Percentiles rank a stretch among this genome's conserved stretches.
These are phyloP conservation scores for Ganaspis sp. DNA, from an alignment of 1,140 invertebrate genomes.

Conservation along the genomic window DNA sequence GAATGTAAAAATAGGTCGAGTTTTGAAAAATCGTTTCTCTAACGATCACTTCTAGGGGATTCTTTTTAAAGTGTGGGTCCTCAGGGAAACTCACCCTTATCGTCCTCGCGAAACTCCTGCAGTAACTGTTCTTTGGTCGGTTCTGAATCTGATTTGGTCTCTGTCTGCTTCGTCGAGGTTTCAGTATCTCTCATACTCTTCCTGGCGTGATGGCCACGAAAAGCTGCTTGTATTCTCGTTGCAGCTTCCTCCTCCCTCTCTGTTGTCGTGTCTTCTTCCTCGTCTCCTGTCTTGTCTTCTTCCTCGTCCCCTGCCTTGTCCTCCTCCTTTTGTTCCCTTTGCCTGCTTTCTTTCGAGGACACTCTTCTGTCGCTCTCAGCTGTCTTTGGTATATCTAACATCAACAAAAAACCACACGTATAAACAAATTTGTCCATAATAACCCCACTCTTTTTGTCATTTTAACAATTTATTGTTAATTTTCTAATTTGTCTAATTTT, in stretches of 20 bases:
- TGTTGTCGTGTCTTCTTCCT: slow-evolving; percentile 47
- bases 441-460: neutral
- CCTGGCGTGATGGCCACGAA: slow-evolving; percentile 80
- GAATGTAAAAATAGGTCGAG: neutral
- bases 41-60: neutral
- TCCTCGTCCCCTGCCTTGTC: slow-evolving; percentile 53
- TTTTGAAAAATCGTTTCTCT: slow-evolving; percentile 15
- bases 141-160: slow-evolving; percentile 74
- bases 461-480: too few species aligned
- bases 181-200: slow-evolving; percentile 78
- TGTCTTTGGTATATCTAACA: slow-evolving; percentile 60
- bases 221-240: slow-evolving; percentile 82
- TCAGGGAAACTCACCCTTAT: slow-evolving; percentile 80
- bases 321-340: slow-evolving; percentile 49
- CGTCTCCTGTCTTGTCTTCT: slow-evolving; percentile 75
- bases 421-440: neutral
- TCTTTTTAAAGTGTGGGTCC: neutral
- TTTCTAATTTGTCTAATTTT: too few species aligned
- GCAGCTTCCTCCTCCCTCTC: slow-evolving; percentile 79
- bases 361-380: slow-evolving; percentile 32
- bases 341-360: slow-evolving; percentile 16
- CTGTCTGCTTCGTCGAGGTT: slow-evolving; percentile 67
- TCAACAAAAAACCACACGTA: neutral
- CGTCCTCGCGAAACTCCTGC: slow-evolving; percentile 85
- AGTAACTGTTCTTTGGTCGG: slow-evolving; percentile 84